Base-by-base conservation (phyloP, 2,113 vertebrate species). In the Podiceps cristatus region DNA sequence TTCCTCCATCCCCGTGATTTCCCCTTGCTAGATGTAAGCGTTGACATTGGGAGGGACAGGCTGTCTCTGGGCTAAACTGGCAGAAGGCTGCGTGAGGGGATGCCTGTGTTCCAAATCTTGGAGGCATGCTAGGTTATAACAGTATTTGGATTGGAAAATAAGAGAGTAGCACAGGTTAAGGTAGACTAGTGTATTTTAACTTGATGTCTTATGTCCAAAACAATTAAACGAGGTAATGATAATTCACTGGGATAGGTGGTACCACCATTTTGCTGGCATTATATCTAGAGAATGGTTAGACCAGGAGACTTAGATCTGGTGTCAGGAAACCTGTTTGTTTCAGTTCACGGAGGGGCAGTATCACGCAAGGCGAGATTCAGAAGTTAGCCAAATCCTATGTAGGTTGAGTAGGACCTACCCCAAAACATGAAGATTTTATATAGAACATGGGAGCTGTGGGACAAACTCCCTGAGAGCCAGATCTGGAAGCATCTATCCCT, bases 41-140 rank as follows among this genome's bases (percentile, higher is more conserved):
- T 5, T 45, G 67, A 8, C 0, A 0, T 5, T 56, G 58, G 47
- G n/a, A 56, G 10, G 14, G 20, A 31, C 1, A 7, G 0, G 3
- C 25, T 59, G 2, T 33, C 25, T 37, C 27, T 37, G 50, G 40
- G 7, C 9, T n/a, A n/a, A 53, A 31, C 9, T 47, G 29, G 7
- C 50, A 69, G 44, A 88, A 69, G 24, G 16, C 22, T 64, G 44
- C 28, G 60, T 37, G 27, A 6, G 15, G 4, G 31, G 9, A 16
- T 40, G 27, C 47, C 42, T 1, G 0, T 27, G 25, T 42, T 82
- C 25, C 49, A 42, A 25, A 13, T 45, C 45, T 63, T 29, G 33
- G 52, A 92, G 59, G 35, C 23, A 17, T 4, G 2, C 59, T 13
- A 11, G 5, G 16, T 64, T 75, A 23, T 35, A 52, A 35, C 29